These are phyloP conservation scores for Harpagoxenus sublaevis DNA, from an alignment of 2,888 invertebrate species.

Conservation along the genomic window DNA sequence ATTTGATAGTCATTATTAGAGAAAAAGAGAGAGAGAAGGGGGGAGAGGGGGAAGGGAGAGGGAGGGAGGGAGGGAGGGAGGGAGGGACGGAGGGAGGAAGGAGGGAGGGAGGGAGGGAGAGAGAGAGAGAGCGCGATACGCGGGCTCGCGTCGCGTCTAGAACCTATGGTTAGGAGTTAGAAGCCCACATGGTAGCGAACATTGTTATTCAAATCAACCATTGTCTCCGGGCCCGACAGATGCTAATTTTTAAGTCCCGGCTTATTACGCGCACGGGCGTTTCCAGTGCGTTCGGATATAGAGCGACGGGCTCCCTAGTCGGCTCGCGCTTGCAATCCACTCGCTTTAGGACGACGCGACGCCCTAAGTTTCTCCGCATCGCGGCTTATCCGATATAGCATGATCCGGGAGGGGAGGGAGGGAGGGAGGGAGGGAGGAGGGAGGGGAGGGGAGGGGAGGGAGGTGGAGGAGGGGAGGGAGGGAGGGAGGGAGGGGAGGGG, in stretches of 20 bases:
- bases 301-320: conserved; percentile 73
- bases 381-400: conserved; percentile 41
- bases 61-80: no score
- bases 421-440: no score
- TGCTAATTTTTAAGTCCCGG: conserved; percentile 84
- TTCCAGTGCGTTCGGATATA: conserved; percentile 84
- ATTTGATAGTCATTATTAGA: no score
- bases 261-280: conserved; percentile 83
- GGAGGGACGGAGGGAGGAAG: no score
- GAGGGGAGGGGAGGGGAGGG: no score
- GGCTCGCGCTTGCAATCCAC: not conserved
- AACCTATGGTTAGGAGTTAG: conserved; percentile 81
- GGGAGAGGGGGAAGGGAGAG: no score
- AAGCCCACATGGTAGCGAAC: conserved; percentile 86
- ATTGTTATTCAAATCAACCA: conserved; percentile 86
- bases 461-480: no score
- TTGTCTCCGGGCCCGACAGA: conserved; percentile 82
- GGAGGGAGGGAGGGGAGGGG: no score
- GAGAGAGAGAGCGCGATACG: conserved; percentile 62
- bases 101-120: no score
- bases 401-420: no score
- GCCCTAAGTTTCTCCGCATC: conserved; percentile 46
- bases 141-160: conserved; percentile 74
- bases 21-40: no score
- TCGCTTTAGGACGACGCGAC: conserved; percentile 34